phyloP scores from a whole-genome alignment of 2,888 invertebrate genomes.

The Gastrophysa polygoni region DNA sequence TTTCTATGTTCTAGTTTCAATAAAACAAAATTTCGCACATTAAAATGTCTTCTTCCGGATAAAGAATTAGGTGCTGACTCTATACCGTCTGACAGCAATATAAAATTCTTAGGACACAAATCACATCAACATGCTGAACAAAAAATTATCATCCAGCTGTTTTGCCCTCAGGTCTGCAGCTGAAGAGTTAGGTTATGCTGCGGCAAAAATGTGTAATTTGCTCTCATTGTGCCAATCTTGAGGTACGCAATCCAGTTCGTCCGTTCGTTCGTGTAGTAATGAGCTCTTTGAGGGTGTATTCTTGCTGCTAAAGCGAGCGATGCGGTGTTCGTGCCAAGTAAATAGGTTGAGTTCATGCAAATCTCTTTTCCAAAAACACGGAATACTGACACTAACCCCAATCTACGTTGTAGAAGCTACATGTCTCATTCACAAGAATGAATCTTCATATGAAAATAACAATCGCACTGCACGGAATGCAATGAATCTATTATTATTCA shows the following conservation, averaged over 20 bases:
- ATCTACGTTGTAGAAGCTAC: no score
- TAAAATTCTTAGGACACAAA: no score
- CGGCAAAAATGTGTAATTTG: background rate
- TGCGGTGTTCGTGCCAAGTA: conserved; percentile 3
- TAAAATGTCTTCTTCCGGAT: conserved; percentile 1
- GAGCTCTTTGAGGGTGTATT: background rate
- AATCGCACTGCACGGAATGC: no score
- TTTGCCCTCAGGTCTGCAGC: background rate
- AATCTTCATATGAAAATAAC: no score
- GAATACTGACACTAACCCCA: no score
- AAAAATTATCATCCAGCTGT: background rate
- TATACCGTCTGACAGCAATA: no score
- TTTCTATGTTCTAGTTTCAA: conserved; percentile 9
- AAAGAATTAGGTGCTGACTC: no score
- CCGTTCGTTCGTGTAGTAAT: conserved; percentile 1
- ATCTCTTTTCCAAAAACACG: background rate
- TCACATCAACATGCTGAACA: background rate
- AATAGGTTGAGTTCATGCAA: background rate
- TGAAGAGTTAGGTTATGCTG: background rate
- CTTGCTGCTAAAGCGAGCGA: conserved; percentile 4
- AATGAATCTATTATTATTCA: no score
- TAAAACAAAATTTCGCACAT: conserved; percentile 7
- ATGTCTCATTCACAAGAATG: no score
- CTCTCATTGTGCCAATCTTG: conserved; percentile 4
- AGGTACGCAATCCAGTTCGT: conserved; percentile 3